These are phyloP conservation scores for Prunella fulvescens DNA, from an alignment of 2,113 vertebrate genomes.

Conservation along the genomic window DNA sequence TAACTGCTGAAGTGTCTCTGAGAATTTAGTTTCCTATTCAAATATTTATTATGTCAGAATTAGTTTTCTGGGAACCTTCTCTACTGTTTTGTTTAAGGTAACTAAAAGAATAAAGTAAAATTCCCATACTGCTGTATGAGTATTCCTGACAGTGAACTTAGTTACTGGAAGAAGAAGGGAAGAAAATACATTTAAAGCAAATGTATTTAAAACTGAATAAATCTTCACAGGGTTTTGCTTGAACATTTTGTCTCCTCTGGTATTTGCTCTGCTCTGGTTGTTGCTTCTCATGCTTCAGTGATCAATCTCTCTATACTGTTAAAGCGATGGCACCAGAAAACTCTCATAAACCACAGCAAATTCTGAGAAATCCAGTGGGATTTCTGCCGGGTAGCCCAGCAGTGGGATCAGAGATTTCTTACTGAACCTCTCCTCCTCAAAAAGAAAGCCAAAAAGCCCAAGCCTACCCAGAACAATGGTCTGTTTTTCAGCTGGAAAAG, in stretches of 20 bases:
- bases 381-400: neutral
- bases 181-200: slow-evolving; percentile 45
- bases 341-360: neutral
- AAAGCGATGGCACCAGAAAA: neutral
- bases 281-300: neutral
- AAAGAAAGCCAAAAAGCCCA: neutral
- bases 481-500: neutral
- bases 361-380: neutral
- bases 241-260: neutral
- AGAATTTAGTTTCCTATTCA: neutral
- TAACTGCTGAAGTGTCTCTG: neutral
- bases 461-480: neutral
- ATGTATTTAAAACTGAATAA: slow-evolving; percentile 39
- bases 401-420: neutral
- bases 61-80: slow-evolving; percentile 26
- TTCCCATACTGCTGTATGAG: neutral
- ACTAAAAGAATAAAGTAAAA: slow-evolving; percentile 16
- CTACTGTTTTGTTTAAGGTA: neutral
- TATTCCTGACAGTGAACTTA: slow-evolving; percentile 16
- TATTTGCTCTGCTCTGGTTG: neutral
- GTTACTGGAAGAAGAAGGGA: slow-evolving; percentile 40
- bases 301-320: neutral
- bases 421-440: neutral
- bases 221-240: neutral
- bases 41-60: slow-evolving; percentile 27